Percentiles rank a stretch among this genome's conserved stretches.
Evolutionary conservation across 2,888 invertebrate genomes (phyloP).

Genomic region (Athalia cordata): DNA sequence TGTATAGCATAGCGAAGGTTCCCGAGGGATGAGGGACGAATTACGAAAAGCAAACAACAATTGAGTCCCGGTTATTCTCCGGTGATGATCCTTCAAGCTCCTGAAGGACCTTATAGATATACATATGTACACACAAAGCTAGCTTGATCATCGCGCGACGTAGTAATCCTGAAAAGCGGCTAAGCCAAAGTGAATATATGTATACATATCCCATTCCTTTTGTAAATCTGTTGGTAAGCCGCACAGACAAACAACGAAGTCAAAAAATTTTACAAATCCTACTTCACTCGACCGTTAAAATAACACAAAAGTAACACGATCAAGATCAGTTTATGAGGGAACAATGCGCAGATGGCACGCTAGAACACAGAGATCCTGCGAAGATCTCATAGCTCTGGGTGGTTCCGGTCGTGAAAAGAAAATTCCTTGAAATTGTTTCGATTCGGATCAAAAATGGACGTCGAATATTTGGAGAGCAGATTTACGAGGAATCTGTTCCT

Average conservation of each 20-base stretch:
- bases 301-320: slow-evolving; percentile 56
- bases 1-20: no score
- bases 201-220: slow-evolving; percentile 42
- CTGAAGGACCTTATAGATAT: background rate
- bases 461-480: no score
- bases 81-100: no score
- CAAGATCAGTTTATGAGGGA: slow-evolving; percentile 51
- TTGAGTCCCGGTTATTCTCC: no score
- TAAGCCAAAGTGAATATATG: slow-evolving; percentile 62
- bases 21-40: slow-evolving; percentile 42
- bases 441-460: no score
- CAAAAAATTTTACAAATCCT: slow-evolving; percentile 58
- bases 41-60: slow-evolving; percentile 5
- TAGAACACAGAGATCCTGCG: slow-evolving; percentile 71
- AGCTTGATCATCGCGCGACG: background rate
- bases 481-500: no score
- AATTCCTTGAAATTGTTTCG: background rate
- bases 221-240: slow-evolving; percentile 47
- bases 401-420: slow-evolving; percentile 47
- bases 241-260: slow-evolving; percentile 60
- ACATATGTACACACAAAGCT: no score
- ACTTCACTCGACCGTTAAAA: slow-evolving; percentile 62
- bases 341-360: slow-evolving; percentile 70
- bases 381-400: slow-evolving; percentile 55
- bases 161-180: slow-evolving; percentile 62